These are phyloP conservation scores for Holothuria scabra DNA, from an alignment of 53 echinoderm and acorn worm genomes.

Conservation along the genomic window DNA sequence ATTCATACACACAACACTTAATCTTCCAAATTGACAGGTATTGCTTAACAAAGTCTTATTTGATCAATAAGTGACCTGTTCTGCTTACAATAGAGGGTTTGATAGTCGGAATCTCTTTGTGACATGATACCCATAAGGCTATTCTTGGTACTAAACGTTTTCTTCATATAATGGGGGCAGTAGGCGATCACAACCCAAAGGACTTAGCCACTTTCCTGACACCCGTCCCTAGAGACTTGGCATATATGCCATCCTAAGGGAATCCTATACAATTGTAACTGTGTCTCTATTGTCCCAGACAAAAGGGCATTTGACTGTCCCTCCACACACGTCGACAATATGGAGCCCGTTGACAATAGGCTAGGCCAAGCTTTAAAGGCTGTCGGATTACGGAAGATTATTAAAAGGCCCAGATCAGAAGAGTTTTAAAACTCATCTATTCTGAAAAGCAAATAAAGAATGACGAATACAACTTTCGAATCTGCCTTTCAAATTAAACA, in stretches of 20 bases:
- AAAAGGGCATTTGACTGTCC: not conserved
- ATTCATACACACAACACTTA: no score
- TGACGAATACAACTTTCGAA: no score
- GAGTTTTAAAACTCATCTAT: not conserved
- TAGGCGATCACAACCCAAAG: not conserved
- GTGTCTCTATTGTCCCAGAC: not conserved
- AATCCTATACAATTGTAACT: not conserved
- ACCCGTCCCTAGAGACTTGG: conserved; percentile 20
- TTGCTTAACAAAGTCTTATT: no score
- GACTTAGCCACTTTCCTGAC: not conserved
- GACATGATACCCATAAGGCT: conserved; percentile 13
- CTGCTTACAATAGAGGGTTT: not conserved
- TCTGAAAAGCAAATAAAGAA: not conserved
- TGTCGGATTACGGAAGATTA: not conserved
- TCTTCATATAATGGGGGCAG: not conserved
- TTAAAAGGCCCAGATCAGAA: not conserved
- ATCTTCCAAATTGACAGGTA: no score
- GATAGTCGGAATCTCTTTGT: not conserved
- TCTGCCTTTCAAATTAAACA: conserved; percentile 9
- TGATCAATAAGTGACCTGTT: not conserved
- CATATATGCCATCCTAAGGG: not conserved
- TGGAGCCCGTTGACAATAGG: conserved; percentile 15
- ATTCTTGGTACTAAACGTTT: not conserved
- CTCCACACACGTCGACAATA: not conserved
- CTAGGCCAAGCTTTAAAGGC: conserved; percentile 13